Conservation (phyloP, 2,113 vertebrate genomes). For the Camarhynchus parvulus region DNA sequence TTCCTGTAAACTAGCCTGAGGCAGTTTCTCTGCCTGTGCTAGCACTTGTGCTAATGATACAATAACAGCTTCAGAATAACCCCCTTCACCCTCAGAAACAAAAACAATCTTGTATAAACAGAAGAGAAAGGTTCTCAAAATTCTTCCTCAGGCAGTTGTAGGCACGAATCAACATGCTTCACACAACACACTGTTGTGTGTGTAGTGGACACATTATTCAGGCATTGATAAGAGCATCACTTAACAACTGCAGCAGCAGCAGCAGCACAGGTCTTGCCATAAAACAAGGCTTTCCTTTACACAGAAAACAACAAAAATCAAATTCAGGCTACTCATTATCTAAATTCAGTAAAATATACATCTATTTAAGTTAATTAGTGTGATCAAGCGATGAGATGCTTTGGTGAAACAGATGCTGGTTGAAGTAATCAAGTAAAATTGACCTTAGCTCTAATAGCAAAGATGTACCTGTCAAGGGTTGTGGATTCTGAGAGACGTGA, state of each 20-base stretch:
- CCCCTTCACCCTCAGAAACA: neutral
- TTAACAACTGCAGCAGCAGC: neutral
- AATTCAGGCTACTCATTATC: neutral
- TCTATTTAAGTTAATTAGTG: neutral
- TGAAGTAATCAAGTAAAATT: neutral
- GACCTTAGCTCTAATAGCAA: neutral
- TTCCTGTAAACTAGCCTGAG: neutral
- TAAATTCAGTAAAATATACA: neutral
- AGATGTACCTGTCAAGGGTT: neutral
- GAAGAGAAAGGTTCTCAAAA: neutral
- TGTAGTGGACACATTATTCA: neutral
- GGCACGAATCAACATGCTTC: neutral
- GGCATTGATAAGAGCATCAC: neutral
- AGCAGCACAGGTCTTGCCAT: neutral
- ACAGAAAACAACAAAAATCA: neutral
- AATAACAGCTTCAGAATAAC: conserved; percentile 9
- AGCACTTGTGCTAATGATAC: neutral
- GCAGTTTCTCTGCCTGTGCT: conserved; percentile 2
- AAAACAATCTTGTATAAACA: neutral
- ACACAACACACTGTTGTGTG: neutral
- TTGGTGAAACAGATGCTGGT: neutral
- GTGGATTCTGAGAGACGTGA: neutral
- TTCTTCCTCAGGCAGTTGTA: neutral
- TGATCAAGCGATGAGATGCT: neutral
- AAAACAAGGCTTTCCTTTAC: neutral